Evolutionary conservation across 2,888 invertebrate genomes (phyloP).

Genomic region (Eilema caniola): DNA sequence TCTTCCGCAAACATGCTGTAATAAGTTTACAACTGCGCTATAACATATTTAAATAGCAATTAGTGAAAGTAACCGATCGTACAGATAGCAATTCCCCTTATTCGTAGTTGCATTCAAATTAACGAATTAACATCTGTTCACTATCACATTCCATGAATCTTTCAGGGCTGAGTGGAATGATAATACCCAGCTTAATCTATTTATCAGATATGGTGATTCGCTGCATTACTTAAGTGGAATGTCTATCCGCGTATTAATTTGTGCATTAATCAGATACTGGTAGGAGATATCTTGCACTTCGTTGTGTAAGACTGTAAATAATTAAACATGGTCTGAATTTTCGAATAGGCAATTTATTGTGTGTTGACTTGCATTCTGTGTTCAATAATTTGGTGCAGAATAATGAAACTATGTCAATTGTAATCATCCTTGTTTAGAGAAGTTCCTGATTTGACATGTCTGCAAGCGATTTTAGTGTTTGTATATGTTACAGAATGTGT

Average conservation of each 20-base stretch:
- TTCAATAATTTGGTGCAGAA: background rate
- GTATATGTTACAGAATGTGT: background rate
- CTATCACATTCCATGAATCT: constrained; percentile 53
- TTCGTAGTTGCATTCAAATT: constrained; percentile 49
- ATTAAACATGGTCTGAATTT: background rate
- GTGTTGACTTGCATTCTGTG: background rate
- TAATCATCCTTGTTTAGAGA: background rate
- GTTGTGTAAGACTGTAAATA: constrained; percentile 21
- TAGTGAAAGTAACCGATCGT: constrained; percentile 39
- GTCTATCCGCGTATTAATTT: constrained; percentile 47
- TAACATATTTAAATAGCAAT: constrained; percentile 32
- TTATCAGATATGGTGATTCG: constrained; percentile 40
- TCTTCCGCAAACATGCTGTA: background rate
- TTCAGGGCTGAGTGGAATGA: constrained; percentile 39
- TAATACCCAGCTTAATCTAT: constrained; percentile 34
- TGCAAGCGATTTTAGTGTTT: background rate
- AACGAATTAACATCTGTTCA: constrained; percentile 49
- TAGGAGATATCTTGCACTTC: constrained; percentile 13
- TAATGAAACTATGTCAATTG: background rate
- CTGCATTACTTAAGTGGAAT: constrained; percentile 38
- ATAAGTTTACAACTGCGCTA: background rate
- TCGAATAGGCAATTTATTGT: background rate
- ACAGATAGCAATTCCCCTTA: constrained; percentile 34
- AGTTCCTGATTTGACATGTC: background rate
- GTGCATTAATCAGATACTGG: constrained; percentile 25